Conservation (phyloP, 2,888 invertebrate genomes). For the Drosophila histrio region DNA sequence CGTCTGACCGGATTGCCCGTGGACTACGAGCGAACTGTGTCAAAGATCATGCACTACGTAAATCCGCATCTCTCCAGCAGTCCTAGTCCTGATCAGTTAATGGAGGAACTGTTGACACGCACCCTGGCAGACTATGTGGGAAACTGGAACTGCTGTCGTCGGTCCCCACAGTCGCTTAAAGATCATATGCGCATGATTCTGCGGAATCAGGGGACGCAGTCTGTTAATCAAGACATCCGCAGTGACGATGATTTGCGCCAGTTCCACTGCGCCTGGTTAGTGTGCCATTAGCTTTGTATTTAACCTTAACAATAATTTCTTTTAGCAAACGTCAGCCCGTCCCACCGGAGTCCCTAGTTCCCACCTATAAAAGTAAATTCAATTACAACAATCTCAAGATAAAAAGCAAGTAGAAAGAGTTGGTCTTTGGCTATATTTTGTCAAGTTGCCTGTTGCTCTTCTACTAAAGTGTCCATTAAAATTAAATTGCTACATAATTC, state of each 20-base stretch:
- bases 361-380: conserved; percentile 52
- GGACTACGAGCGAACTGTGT: conserved; percentile 62
- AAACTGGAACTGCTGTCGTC: neutral
- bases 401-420: conserved; percentile 28
- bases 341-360: neutral
- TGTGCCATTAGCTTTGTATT: neutral
- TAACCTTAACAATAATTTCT: neutral
- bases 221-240: neutral
- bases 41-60: conserved; percentile 60
- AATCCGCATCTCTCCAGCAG: conserved; percentile 44
- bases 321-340: conserved; percentile 54
- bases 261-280: conserved; percentile 62
- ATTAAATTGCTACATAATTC: neutral
- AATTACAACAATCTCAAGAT: conserved; percentile 58
- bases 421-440: neutral
- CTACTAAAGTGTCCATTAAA: neutral
- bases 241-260: conserved; percentile 19
- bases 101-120: conserved; percentile 30
- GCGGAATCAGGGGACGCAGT: neutral
- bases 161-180: neutral
- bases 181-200: conserved; percentile 18
- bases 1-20: conserved; percentile 55
- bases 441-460: neutral
- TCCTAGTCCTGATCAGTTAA: conserved; percentile 25
- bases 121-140: conserved; percentile 21